phyloP scores from a whole-genome alignment of 2,113 vertebrate species.

The Parus major region DNA sequence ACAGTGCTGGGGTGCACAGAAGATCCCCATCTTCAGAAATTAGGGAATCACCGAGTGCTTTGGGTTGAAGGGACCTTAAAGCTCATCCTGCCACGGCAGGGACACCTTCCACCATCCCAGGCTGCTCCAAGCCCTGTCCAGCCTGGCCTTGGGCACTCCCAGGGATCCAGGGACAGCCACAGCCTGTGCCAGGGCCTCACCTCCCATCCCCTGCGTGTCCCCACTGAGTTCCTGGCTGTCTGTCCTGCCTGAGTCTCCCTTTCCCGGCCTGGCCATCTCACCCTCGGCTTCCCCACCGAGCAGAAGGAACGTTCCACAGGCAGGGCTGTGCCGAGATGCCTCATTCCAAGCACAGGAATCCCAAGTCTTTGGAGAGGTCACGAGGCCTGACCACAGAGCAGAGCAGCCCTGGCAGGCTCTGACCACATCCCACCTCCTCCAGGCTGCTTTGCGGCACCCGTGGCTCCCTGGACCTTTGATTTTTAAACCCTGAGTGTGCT shows the following conservation, averaged over 20 bases:
- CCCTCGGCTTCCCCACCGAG: not conserved
- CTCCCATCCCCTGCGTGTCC: accelerated
- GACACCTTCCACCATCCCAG: not conserved
- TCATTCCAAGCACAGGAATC: accelerated
- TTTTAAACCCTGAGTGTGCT: accelerated
- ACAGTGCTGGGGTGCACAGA: accelerated
- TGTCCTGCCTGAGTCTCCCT: not conserved
- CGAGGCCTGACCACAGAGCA: accelerated
- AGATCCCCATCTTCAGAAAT: not conserved
- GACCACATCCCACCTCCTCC: not conserved
- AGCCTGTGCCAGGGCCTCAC: not conserved
- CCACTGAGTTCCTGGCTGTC: accelerated
- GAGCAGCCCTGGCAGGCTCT: not conserved
- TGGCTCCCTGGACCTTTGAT: accelerated
- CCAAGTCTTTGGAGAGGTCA: not conserved
- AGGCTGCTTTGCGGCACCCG: not conserved
- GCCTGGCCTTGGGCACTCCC: accelerated
- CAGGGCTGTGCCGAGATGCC: accelerated
- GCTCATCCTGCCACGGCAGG: not conserved
- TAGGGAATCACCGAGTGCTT: not conserved
- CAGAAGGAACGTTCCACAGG: accelerated
- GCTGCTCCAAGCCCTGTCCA: accelerated
- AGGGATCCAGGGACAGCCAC: not conserved
- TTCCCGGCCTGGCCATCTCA: not conserved
- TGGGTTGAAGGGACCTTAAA: not conserved